These are phyloP conservation scores for Protomyctophum bolini DNA, from an alignment of 2,113 vertebrate species.

Conservation along the genomic window DNA sequence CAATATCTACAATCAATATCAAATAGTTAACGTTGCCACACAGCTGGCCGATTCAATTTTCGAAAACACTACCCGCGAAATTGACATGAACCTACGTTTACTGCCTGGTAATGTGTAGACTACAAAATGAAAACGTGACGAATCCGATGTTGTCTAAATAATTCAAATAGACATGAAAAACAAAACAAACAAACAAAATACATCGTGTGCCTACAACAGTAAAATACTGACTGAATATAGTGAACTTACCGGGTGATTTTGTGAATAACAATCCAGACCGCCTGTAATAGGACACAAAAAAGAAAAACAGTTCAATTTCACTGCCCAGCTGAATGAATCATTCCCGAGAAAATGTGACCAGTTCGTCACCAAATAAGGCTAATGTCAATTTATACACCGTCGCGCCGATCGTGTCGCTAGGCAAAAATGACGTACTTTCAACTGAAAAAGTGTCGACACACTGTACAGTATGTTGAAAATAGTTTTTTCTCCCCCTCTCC, in stretches of 20 bases:
- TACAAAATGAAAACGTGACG: no score
- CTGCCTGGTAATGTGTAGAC: no score
- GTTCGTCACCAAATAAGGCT: slow-evolving; percentile 21
- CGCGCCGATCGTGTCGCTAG: slow-evolving; percentile 32
- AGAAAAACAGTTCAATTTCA: slow-evolving; percentile 7
- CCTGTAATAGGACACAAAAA: slow-evolving; percentile 1
- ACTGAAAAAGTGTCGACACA: no score
- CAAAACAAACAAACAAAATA: no score
- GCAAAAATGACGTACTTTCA: no score
- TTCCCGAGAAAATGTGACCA: slow-evolving; percentile 23
- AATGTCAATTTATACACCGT: slow-evolving; percentile 41
- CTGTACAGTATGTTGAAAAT: no score
- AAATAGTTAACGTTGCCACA: slow-evolving; percentile 13
- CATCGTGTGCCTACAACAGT: no score
- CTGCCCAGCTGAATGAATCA: not conserved
- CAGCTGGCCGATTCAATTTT: not conserved
- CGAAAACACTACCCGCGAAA: not conserved
- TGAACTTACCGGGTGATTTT: slow-evolving; percentile 37
- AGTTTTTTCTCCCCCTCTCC: slow-evolving; percentile 46
- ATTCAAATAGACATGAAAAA: no score
- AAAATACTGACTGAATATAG: no score
- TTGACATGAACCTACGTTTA: not conserved
- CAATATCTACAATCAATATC: slow-evolving; percentile 18
- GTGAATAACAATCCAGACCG: slow-evolving; percentile 9
- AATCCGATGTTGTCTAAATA: no score